Evolutionary conservation across 2,888 invertebrate species (phyloP), one percentile per base, ranked within the genome.

Genomic region (Cepaea hortensis): DNA sequence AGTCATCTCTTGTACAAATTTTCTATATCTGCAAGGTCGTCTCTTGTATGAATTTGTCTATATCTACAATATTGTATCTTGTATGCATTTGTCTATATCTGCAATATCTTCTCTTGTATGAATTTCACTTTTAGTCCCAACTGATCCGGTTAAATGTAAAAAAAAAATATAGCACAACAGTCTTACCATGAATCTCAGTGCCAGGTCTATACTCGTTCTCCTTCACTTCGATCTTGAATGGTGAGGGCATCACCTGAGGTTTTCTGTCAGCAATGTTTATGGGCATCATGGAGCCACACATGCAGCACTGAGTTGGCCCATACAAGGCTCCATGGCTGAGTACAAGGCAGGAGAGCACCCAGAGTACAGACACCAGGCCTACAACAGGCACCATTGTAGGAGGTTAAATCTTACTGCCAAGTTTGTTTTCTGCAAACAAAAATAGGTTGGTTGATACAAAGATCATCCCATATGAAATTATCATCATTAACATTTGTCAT

Each of bases 171-270:
- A 70, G 18, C 11, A 20, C 81, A 72, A 55, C 18, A 13, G 35
- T 73, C 88, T 85, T 85, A 91, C 91, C 90, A 77, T 85, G 87
- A 23, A 91, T 85, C 62, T 90, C 89, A 48, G 86, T 88, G 48
- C 81, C 81, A 23, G 86, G 86, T n/a, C 65, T 61, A 81, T 90
- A 90, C 55, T 85, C 77, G 11, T 84, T 75, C 77, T 88, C 87
- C 46, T 84, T 84, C 50, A 92, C 90, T 50, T 87, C 81, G 50
- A 93, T 92, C 55, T 88, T 87, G 84, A 92, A 93, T 50, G 92
- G 92, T 23, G 92, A 92, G 9, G 92, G 92, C 68, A 90, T 76
- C 55, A 90, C 85, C 81, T 92, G 91, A 0, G 92, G 92, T 2
- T 87, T n/a, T 6, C 83, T 65, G 11, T 77, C 86, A 6, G 87